Conservation (phyloP, 2,888 invertebrate genomes). For the Rotaria macrura region DNA sequence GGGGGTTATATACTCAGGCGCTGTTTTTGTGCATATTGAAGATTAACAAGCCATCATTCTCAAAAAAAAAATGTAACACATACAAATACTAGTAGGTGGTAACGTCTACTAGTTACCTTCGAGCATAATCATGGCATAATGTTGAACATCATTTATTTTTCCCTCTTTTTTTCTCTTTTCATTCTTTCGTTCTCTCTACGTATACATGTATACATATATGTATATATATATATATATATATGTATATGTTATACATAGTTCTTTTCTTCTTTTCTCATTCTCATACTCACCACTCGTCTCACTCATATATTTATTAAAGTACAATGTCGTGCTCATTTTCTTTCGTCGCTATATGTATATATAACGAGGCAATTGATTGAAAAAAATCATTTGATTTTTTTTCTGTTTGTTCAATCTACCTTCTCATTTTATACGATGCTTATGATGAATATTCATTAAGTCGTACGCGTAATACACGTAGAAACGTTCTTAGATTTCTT, state of each 20-base stretch:
- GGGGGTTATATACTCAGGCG: background rate
- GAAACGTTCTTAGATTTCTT: background rate
- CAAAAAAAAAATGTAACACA: background rate
- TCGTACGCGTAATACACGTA: background rate
- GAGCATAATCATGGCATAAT: background rate
- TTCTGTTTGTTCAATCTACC: background rate
- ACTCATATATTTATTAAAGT: background rate
- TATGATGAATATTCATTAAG: background rate
- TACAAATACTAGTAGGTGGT: background rate
- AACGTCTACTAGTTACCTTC: background rate
- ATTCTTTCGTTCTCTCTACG: background rate
- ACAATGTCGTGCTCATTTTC: slow-evolving; percentile 3
- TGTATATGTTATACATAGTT: background rate
- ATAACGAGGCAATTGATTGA: background rate
- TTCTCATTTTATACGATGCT: background rate
- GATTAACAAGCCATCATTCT: background rate
- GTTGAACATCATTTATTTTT: background rate
- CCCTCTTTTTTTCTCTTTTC: background rate
- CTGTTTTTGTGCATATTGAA: background rate
- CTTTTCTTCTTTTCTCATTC: background rate
- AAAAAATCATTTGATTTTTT: background rate
- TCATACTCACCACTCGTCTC: background rate
- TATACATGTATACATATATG: no score
- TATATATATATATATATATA: no score
- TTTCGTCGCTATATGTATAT: background rate